Evolutionary conservation across 2,888 invertebrate genomes (phyloP), one percentile per base, ranked within the genome.

Genomic region (Tribolium freemani): DNA sequence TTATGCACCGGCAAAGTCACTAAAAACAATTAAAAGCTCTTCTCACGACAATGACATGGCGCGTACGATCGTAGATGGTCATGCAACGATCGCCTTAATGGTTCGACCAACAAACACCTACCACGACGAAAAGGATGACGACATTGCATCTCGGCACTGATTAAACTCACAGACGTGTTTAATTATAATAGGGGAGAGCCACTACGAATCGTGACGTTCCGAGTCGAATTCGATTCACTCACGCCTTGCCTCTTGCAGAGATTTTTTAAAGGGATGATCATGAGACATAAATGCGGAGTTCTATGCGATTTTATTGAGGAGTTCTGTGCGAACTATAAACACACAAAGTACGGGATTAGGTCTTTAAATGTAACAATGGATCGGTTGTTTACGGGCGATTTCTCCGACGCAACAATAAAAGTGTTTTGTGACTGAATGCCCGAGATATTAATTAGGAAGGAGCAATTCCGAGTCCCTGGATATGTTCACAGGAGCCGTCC

Each of bases 21-120:
- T 66, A 66, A 66, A 67, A 79, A 81, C 80, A 83, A 82, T 83
- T 81, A 81, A 82, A 82, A 79, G 73, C 70, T 76, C 71, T 77
- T 78, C 81, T 82, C 81, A 82, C 79, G 80, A 81, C 81, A 82
- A 79, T 81, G 82, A 80, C 83, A 82, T 76, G 79, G 74, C 70
- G 68, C 76, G 78, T 79, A 78, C 78, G 80, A 79, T 79, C 78
- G 77, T 70, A 76, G 75, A 75, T 77, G 78, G 76, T 80, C 75
- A 75, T 73, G 81, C 76, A 77, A 80, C 80, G 78, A 77, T 80
- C 77, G 79, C 79, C 76, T 81, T 79, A 79, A 81, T 79, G 77
- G 77, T 72, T 75, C 76, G 73, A 73, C 76, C 76, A 77, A 78
- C 79, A 76, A 79, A 80, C 80, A 81, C 78, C 80, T 79, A 63